These are phyloP conservation scores for Sebastes steindachneri DNA, from an alignment of 2,797 vertebrate genomes.

Conservation along the genomic window DNA sequence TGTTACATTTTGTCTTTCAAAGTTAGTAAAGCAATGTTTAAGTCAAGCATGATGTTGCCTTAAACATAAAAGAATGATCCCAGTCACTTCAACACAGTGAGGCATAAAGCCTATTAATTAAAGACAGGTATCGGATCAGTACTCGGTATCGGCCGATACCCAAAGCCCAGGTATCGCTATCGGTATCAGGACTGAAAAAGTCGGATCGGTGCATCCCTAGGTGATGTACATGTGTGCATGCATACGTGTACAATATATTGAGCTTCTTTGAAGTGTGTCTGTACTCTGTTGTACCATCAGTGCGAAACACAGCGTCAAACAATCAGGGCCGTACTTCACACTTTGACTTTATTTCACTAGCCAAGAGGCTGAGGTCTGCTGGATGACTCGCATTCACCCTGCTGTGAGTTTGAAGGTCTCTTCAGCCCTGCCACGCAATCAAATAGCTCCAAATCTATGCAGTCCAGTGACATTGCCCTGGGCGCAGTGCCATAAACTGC, in stretches of 20 bases:
- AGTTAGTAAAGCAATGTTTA: too few relatives aligned
- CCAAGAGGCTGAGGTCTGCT: conserved; percentile 23
- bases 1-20: too few relatives aligned
- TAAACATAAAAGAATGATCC: too few relatives aligned
- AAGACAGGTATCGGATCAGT: too few relatives aligned
- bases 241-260: neutral
- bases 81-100: too few relatives aligned
- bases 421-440: conserved; percentile 18
- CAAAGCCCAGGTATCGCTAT: neutral
- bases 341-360: conserved; percentile 14
- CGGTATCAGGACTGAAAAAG: too few relatives aligned
- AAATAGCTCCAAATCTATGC: conserved; percentile 20
- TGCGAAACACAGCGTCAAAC: conserved; percentile 16
- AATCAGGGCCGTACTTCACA: conserved; percentile 4
- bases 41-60: too few relatives aligned
- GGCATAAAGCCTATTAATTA: too few relatives aligned
- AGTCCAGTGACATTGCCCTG: conserved; percentile 31
- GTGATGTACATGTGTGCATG: neutral
- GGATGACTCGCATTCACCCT: conserved; percentile 43
- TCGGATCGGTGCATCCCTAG: too few relatives aligned
- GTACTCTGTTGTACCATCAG: neutral
- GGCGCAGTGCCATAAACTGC: conserved; percentile 16
- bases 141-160: too few relatives aligned
- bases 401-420: conserved; percentile 42
- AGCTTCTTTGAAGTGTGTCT: neutral